These are phyloP conservation scores for Oreochromis niloticus DNA, from an alignment of 2,113 vertebrate genomes.

Conservation along the genomic window DNA sequence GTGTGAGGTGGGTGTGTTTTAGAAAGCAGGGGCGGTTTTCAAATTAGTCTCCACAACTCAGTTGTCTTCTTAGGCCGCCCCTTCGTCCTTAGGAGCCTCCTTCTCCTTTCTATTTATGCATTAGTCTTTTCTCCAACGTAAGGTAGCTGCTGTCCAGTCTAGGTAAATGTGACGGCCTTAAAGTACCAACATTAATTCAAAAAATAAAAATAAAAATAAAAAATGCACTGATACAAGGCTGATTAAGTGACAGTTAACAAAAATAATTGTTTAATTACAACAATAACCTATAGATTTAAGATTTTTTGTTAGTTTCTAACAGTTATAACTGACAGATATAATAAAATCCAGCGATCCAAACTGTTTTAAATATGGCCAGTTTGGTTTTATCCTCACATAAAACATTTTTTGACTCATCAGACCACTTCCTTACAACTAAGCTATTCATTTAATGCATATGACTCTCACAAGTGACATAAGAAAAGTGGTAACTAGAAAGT, in stretches of 20 bases:
- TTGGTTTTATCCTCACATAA: not conserved
- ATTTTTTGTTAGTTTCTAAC: not conserved
- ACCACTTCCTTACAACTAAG: not conserved
- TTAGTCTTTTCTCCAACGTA: not conserved
- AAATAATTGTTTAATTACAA: not conserved
- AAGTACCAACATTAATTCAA: not conserved
- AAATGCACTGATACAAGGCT: not conserved
- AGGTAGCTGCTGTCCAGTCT: slow-evolving; percentile 13
- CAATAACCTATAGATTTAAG: not conserved
- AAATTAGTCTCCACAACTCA: slow-evolving; percentile 10
- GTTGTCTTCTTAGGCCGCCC: not conserved
- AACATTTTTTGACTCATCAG: not conserved
- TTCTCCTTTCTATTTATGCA: not conserved
- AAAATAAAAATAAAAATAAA: not conserved
- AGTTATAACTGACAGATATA: not conserved
- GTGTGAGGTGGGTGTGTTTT: not conserved
- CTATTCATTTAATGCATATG: not conserved
- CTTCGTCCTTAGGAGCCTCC: not conserved
- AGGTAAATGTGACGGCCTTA: slow-evolving; percentile 6
- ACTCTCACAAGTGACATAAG: not conserved
- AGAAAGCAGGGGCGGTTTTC: not conserved
- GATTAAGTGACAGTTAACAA: not conserved
- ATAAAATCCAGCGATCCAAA: not conserved
- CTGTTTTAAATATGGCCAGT: not conserved
- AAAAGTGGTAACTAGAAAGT: not conserved